A percentile compares a stretch with the other conserved stretches of the same genome.
Evolutionary conservation across 2,888 invertebrate species (phyloP).

Genomic region (Diogma glabrata): DNA sequence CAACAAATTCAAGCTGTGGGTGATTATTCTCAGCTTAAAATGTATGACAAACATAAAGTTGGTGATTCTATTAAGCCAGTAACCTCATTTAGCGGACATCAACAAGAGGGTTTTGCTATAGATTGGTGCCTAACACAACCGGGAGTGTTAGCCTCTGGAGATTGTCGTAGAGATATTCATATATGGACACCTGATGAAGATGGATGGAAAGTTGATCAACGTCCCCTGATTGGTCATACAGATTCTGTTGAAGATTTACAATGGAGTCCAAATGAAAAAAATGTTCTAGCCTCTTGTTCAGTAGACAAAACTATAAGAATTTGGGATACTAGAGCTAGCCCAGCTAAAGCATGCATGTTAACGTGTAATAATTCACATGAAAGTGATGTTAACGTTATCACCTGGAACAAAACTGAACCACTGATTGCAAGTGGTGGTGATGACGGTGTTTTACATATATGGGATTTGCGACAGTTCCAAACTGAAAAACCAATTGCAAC

Average conservation of each 20-base stretch:
- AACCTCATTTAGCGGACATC: constrained; percentile 84
- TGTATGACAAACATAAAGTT: constrained; percentile 49
- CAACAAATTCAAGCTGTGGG: constrained; percentile 71
- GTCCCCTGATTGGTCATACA: constrained; percentile 77
- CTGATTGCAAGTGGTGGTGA: constrained; percentile 91
- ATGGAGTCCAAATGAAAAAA: constrained; percentile 93
- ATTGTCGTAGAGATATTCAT: constrained; percentile 86
- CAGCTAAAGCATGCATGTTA: constrained; percentile 84
- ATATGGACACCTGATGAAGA: constrained; percentile 78
- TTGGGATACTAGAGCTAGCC: constrained; percentile 86
- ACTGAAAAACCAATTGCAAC: constrained; percentile 72
- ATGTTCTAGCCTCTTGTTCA: constrained; percentile 81
- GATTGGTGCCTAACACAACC: constrained; percentile 79
- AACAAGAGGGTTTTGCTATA: constrained; percentile 86
- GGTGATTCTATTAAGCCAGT: constrained; percentile 50
- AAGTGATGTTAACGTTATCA: constrained; percentile 92
- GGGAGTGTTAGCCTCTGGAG: constrained; percentile 86
- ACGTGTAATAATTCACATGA: constrained; percentile 76
- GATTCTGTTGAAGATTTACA: constrained; percentile 95
- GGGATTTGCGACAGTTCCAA: constrained; percentile 86
- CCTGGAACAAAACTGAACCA: constrained; percentile 88
- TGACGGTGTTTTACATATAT: constrained; percentile 86
- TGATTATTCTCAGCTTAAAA: constrained; percentile 47
- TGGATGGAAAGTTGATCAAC: constrained; percentile 85
- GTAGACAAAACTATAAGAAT: constrained; percentile 84